Percentiles rank a stretch among this genome's conserved stretches.
These are phyloP conservation scores for Balanococcus diminutus DNA, from an alignment of 2,888 invertebrate genomes.

Conservation along the genomic window DNA sequence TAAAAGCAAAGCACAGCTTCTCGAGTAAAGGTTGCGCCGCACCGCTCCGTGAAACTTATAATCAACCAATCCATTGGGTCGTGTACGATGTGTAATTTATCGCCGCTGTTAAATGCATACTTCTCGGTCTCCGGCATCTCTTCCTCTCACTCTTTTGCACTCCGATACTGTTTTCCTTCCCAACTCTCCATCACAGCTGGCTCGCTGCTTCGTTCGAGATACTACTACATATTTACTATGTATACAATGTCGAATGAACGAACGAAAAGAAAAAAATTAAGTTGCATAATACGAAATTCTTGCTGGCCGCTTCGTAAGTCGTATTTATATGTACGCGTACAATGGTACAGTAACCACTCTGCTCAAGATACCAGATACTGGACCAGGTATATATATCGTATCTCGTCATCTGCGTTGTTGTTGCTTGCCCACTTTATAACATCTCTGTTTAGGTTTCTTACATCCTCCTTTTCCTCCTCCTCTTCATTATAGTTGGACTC, in stretches of 20 bases:
- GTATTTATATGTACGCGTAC: neutral
- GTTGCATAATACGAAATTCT: neutral
- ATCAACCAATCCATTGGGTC: neutral
- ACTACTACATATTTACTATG: too few species aligned
- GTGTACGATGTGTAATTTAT: constrained; percentile 22
- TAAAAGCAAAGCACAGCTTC: neutral
- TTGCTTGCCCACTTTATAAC: too few species aligned
- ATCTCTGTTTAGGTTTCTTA: too few species aligned
- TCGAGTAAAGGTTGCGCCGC: neutral
- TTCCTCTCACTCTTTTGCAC: neutral
- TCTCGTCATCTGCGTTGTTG: neutral
- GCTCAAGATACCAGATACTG: neutral
- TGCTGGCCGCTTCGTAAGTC: neutral
- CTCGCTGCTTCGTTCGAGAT: neutral
- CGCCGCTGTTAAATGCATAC: neutral
- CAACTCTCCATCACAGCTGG: neutral
- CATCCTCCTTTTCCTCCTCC: too few species aligned
- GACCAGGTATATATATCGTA: neutral
- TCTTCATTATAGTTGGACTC: too few species aligned
- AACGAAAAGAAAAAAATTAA: neutral
- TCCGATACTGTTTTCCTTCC: neutral
- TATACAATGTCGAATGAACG: neutral
- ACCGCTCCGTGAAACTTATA: neutral
- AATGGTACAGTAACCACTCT: neutral
- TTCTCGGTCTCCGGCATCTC: neutral